Percentiles rank a stretch among this genome's conserved stretches.
phyloP scores from a whole-genome alignment of 2,113 vertebrate species.

The Halichoerus grypus region DNA sequence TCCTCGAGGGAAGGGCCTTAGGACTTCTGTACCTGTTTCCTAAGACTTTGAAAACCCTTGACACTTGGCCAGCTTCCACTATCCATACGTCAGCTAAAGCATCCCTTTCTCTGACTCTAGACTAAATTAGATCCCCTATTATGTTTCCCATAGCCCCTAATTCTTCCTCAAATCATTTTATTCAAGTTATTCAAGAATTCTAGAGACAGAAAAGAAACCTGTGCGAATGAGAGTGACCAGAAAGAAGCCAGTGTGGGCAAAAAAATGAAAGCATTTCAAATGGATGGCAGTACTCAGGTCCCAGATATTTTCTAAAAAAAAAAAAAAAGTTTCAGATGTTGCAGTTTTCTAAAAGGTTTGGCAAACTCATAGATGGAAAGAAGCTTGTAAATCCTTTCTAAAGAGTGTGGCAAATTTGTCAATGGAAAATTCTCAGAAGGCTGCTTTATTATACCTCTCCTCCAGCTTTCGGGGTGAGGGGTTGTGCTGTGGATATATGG shows the following conservation, averaged over 20 bases:
- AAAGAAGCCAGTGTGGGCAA: not conserved
- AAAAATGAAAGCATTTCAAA: not conserved
- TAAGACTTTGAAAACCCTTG: not conserved
- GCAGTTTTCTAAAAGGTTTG: not conserved
- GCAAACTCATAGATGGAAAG: not conserved
- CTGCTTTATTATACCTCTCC: not conserved
- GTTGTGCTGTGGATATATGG: slow-evolving; percentile 3
- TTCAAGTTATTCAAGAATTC: not conserved
- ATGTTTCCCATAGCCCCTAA: not conserved
- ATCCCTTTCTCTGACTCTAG: not conserved
- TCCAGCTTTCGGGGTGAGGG: not conserved
- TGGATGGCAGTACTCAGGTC: not conserved
- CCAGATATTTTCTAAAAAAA: not conserved
- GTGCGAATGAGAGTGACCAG: not conserved
- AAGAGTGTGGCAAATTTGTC: not conserved
- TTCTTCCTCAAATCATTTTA: not conserved
- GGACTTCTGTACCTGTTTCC: not conserved
- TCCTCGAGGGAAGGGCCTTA: not conserved
- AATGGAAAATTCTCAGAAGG: not conserved
- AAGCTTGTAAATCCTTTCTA: not conserved
- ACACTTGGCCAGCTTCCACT: not conserved
- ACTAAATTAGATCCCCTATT: not conserved
- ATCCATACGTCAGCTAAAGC: not conserved
- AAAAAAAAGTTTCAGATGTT: not conserved
- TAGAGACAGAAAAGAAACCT: not conserved